These are phyloP conservation scores for Romanomermis culicivorax DNA, from an alignment of 2,888 invertebrate genomes.

Conservation along the genomic window DNA sequence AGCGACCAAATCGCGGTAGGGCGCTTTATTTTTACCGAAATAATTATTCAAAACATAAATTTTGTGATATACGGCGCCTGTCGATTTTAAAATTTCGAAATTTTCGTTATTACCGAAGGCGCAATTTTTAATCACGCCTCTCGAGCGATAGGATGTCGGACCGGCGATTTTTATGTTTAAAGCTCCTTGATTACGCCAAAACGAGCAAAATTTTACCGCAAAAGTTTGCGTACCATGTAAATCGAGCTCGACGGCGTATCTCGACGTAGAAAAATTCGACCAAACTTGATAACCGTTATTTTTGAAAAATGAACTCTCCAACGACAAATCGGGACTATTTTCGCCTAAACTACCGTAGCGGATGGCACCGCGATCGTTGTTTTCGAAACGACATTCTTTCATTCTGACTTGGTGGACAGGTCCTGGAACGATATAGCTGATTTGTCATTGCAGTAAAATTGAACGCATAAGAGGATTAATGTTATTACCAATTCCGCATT, in stretches of 20 bases:
- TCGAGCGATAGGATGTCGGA: conserved; percentile 56
- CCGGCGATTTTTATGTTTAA: conserved; percentile 51
- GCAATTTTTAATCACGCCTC: conserved; percentile 77
- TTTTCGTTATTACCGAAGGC: conserved; percentile 67
- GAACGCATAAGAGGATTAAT: too few species aligned
- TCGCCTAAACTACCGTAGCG: conserved; percentile 75
- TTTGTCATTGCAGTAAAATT: too few species aligned
- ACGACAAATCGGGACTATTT: conserved; percentile 42
- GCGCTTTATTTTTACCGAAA: conserved; percentile 60
- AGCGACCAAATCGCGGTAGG: conserved; percentile 56
- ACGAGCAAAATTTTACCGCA: conserved; percentile 50
- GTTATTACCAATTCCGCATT: too few species aligned
- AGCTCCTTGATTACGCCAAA: conserved; percentile 67
- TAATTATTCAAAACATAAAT: conserved; percentile 75
- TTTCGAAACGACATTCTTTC: conserved; percentile 52
- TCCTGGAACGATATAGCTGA: conserved; percentile 39
- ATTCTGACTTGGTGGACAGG: conserved; percentile 75
- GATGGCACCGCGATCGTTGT: conserved; percentile 66
- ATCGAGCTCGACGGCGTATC: conserved; percentile 59
- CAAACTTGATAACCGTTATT: conserved; percentile 69
- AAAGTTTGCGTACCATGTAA: conserved; percentile 69
- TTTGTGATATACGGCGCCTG: conserved; percentile 47
- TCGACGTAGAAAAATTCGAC: conserved; percentile 76
- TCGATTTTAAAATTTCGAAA: conserved; percentile 48
- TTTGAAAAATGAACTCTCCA: too few species aligned